Evolutionary conservation across 1,140 invertebrate genomes (phyloP), one percentile per base, ranked within the genome.

Genomic region (Meteorus sp.): DNA sequence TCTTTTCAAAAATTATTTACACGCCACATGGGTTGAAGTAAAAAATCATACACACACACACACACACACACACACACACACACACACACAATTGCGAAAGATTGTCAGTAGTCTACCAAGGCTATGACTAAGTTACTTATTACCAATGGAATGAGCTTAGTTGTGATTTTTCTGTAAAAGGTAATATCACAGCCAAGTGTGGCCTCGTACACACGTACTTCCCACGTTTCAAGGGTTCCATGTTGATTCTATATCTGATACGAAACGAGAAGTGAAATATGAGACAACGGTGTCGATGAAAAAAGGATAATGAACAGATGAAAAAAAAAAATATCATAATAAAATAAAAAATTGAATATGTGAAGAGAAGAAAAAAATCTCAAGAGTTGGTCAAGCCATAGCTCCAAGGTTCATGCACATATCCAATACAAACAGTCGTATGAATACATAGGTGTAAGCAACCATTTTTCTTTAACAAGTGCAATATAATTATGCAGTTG

Each of bases 71-170:
- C 51, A 25, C 29, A 15, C 35, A 29, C 19, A n/a, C n/a, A n/a
- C n/a, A 53, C 54, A 44, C 37, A 44, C 50, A 57, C 31, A 53
- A 39, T 57, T 51, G 60, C 60, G 48, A 53, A 60, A 60, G 53
- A 56, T 56, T 57, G 47, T 39, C 22, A 37, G 11, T n/a, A 19
- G 31, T 41, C 31, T 50, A 22, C 52, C 51, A 39, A 53, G 52
- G 51, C 60, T 61, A 35, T 35, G 37, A 48, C 48, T n/a, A n/a
- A n/a, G 55, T 58, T 53, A 62, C 55, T 62, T 62, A 62, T 62
- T 62, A 58, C 55, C 51, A 44, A 62, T 62, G 60, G 56, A 58
- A 62, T 54, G 60, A 62, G 60, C 56, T 62, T 62, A 62, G 60
- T 45, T 53, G 55, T n/a, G n/a, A n/a, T n/a, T 60, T 62, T 58